Conservation (phyloP, 2,797 vertebrate genomes). For the Gymnoscopelus microlampas region DNA sequence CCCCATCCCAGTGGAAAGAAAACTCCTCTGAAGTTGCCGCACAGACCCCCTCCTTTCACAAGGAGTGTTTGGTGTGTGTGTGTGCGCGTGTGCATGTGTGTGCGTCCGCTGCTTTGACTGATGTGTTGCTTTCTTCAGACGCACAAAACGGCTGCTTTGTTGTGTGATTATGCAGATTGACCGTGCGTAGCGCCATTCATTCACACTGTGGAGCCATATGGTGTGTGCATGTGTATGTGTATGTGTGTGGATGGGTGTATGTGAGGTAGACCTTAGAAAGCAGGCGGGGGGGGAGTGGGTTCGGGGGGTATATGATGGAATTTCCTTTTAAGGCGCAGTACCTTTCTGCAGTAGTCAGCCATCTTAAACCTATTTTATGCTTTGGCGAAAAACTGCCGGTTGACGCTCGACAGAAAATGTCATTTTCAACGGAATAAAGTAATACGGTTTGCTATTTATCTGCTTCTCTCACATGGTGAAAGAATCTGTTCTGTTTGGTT, state of each 20-base stretch:
- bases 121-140: slow-evolving; percentile 73
- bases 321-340: slow-evolving; percentile 55
- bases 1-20: slow-evolving; percentile 34
- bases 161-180: slow-evolving; percentile 80
- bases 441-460: too few relatives aligned
- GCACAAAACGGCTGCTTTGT: slow-evolving; percentile 60
- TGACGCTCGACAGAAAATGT: too few relatives aligned
- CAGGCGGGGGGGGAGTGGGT: slow-evolving; percentile 39
- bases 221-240: slow-evolving; percentile 29
- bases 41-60: slow-evolving; percentile 47
- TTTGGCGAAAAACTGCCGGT: too few relatives aligned
- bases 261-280: slow-evolving; percentile 16
- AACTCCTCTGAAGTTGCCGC: slow-evolving; percentile 72
- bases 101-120: slow-evolving; percentile 73
- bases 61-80: slow-evolving; percentile 21
- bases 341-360: slow-evolving; percentile 33
- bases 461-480: too few relatives aligned
- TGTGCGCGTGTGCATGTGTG: not conserved
- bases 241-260: slow-evolving; percentile 4
- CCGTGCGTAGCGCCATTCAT: slow-evolving; percentile 48
- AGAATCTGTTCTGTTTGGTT: too few relatives aligned
- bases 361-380: slow-evolving; percentile 7
- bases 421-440: too few relatives aligned
- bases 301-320: slow-evolving; percentile 55
- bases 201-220: slow-evolving; percentile 55